Percentiles rank a stretch among this genome's conserved stretches.
Evolutionary conservation across 2,888 invertebrate genomes (phyloP).

Genomic region (Cecidostiba fungosa): DNA sequence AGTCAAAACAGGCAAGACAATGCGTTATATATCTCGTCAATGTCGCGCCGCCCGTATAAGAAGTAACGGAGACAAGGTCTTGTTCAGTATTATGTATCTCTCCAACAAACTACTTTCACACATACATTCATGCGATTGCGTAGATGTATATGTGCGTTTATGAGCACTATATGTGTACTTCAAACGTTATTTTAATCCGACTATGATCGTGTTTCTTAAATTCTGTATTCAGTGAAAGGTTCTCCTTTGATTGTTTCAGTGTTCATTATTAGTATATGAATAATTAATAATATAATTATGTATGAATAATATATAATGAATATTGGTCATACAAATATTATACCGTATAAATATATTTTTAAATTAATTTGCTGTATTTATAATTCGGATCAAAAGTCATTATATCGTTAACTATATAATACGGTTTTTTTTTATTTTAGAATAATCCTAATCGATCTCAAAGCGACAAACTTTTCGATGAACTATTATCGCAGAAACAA

Average conservation of each 20-base stretch:
- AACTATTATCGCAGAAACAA: background rate
- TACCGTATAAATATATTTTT: no score
- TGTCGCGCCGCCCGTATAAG: background rate
- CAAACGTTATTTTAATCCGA: no score
- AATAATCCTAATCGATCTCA: conserved; percentile 2
- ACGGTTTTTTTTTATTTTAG: background rate
- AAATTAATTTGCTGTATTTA: no score
- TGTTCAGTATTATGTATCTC: background rate
- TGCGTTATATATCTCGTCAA: background rate
- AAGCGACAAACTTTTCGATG: conserved; percentile 31
- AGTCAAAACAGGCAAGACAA: background rate
- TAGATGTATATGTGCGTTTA: no score
- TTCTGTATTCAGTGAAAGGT: background rate
- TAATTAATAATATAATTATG: no score
- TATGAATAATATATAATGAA: no score
- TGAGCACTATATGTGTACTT: no score
- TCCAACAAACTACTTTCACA: background rate
- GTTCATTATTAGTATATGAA: no score
- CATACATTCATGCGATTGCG: background rate
- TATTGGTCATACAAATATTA: no score
- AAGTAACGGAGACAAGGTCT: background rate
- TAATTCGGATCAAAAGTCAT: no score
- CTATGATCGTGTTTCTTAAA: background rate
- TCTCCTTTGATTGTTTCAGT: background rate
- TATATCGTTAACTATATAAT: background rate